Evolutionary conservation across 2,113 vertebrate species (phyloP).

Genomic region (Tupaia tana): DNA sequence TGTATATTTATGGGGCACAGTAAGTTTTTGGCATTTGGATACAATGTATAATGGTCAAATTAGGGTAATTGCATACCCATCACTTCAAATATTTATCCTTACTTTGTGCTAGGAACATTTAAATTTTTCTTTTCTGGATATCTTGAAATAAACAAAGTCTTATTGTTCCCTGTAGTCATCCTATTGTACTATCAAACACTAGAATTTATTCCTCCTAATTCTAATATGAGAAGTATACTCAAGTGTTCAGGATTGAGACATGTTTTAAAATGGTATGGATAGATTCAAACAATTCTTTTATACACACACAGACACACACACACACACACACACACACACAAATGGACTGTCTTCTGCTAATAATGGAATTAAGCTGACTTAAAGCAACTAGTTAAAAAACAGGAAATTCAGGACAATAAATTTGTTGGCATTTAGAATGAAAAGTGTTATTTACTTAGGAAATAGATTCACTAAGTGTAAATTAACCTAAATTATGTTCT

Average conservation of each 20-base stretch:
- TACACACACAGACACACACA: background rate
- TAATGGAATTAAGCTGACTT: background rate
- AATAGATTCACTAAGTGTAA: constrained; percentile 20
- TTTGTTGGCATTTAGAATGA: constrained; percentile 31
- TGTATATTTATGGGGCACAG: too few relatives aligned
- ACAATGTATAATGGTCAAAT: too few relatives aligned
- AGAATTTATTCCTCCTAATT: too few relatives aligned
- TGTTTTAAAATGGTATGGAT: background rate
- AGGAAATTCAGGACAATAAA: background rate
- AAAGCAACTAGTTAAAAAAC: background rate
- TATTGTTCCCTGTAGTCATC: too few relatives aligned
- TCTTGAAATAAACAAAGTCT: too few relatives aligned
- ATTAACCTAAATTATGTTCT: constrained; percentile 47
- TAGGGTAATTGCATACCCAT: too few relatives aligned
- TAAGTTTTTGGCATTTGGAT: too few relatives aligned
- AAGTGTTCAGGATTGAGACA: background rate
- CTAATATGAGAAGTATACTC: background rate
- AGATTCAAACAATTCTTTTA: background rate
- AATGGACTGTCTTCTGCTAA: background rate
- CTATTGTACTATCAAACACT: too few relatives aligned
- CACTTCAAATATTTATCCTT: too few relatives aligned
- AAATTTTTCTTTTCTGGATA: too few relatives aligned
- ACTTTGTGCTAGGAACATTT: too few relatives aligned
- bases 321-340: background rate
- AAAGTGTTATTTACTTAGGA: constrained; percentile 23